Base-by-base conservation (phyloP, 2,113 vertebrate genomes). In the Beaufortia kweichowensis region DNA sequence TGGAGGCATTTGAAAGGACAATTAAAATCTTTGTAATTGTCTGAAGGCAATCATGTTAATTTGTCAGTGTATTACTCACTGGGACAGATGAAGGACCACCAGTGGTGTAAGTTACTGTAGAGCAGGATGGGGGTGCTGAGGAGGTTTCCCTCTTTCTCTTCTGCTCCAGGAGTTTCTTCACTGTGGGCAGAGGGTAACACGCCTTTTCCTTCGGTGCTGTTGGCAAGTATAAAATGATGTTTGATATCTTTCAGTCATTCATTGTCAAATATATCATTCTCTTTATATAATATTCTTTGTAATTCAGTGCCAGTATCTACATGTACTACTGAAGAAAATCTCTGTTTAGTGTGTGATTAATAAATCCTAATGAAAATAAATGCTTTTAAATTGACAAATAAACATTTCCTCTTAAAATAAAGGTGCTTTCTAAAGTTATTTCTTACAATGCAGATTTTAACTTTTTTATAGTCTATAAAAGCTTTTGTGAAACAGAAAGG, bases 101-200 rank as follows among this genome's bases (percentile, higher is more conserved):
- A 55, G 79, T 56, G 10, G 83, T 55, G 35, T 86, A 67, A 15
- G 67, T 60, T n/a, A 31, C 73, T 29, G 73, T 70, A 28, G 79
- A 66, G 78, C 82, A 88, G 76, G 83, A 69, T 0, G 90, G 82
- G 0, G 82, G 74, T 28, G 81, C 85, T 23, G 90, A 87, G 21
- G 86, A 83, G 2, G 90, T 88, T 85, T 93, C 93, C 1, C 93
- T 91, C 77, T 90, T 94, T 76, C 95, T 89, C 87, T 95, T 95
- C 88, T 94, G 90, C 83, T 96, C 94, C 90, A 96, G 84, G 77
- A 96, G 94, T 82, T 95, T 94, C 87, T 95, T 93, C 75, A 96
- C 95, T 0, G 95, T 96, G 86, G 94, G 94, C 63, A 92, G 92
- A 12, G 92, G 90, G 87, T 91, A 91, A 87, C 91, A 93, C 90